Evolutionary conservation across 2,113 vertebrate genomes (phyloP), one percentile per base, ranked within the genome.

Genomic region (Xyrauchen texanus): DNA sequence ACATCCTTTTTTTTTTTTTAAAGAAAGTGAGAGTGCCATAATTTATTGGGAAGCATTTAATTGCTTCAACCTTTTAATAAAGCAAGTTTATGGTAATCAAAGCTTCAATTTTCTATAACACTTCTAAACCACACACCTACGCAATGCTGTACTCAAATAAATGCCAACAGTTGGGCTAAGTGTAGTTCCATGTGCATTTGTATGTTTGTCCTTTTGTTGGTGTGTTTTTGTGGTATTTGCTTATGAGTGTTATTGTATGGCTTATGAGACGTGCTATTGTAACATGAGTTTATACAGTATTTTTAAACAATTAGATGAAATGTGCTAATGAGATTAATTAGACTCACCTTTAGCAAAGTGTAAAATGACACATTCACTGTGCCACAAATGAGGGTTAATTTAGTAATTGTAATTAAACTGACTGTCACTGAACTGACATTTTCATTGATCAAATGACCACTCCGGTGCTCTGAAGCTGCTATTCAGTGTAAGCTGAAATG

Each of bases 71-170:
- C 21, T 34, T 34, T 34, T 34, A 34, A 77, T 67, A 58, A 67
- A 67, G 16, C 34, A n/a, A 58, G 53, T n/a, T 21, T 55, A 12
- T 47, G 75, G 63, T 67, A 67, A 67, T 67, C 63, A 53, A 46
- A 58, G 63, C 75, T 15, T 67, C 45, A 58, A 67, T 58, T 67
- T 57, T 77, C 42, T 52, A 58, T 65, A 58, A 67, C 42, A 34
- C 52, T 77, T 34, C 3, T 7, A 57, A 58, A 52, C 51, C 69
- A 65, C 52, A 47, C 45, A 34, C 21, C 42, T 49, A 55, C 60
- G 8, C 15, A 6, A 46, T 15, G 44, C 21, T 66, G 42, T 44
- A 6, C 62, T 77, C 64, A 15, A 8, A 68, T 77, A 77, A 42
- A 68, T 68, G 53, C 44, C 64, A 68, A 9, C 9, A 21, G 51